Conservation (phyloP, 2,888 invertebrate species). For the Clunio marinus region DNA sequence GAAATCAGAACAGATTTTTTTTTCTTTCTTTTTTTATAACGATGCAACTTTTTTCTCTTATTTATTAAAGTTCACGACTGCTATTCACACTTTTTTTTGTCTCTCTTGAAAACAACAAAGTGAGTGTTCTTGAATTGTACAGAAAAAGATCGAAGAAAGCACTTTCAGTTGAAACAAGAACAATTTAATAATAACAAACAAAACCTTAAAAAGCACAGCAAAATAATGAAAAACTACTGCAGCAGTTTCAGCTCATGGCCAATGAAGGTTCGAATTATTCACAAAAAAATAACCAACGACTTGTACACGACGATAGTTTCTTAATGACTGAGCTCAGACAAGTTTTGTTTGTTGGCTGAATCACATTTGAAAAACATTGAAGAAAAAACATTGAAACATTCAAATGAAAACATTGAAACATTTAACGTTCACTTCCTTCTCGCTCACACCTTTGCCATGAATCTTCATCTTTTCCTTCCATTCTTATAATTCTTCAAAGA, state of each 20-base stretch:
- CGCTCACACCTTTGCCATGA: background rate
- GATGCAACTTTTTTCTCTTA: background rate
- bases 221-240: background rate
- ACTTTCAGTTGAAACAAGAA: slow-evolving; percentile 1
- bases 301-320: slow-evolving; percentile 1
- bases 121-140: background rate
- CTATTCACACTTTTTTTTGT: background rate
- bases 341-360: slow-evolving; percentile 5
- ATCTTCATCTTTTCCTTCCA: background rate
- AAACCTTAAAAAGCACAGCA: slow-evolving; percentile 34
- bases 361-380: background rate
- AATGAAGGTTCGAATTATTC: slow-evolving; percentile 5
- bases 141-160: slow-evolving; percentile 11
- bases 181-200: slow-evolving; percentile 15
- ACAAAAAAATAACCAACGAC: background rate
- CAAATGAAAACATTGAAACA: slow-evolving; percentile 3
- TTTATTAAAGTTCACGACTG: background rate
- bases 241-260: slow-evolving; percentile 37
- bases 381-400: background rate
- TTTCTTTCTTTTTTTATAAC: too few relatives aligned
- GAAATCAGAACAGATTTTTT: too few relatives aligned
- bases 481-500: too few relatives aligned
- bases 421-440: background rate
- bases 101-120: too few relatives aligned
- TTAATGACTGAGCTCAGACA: slow-evolving; percentile 20